Evolutionary conservation across 2,888 invertebrate species (phyloP).

Genomic region (Drosophila dives): DNA sequence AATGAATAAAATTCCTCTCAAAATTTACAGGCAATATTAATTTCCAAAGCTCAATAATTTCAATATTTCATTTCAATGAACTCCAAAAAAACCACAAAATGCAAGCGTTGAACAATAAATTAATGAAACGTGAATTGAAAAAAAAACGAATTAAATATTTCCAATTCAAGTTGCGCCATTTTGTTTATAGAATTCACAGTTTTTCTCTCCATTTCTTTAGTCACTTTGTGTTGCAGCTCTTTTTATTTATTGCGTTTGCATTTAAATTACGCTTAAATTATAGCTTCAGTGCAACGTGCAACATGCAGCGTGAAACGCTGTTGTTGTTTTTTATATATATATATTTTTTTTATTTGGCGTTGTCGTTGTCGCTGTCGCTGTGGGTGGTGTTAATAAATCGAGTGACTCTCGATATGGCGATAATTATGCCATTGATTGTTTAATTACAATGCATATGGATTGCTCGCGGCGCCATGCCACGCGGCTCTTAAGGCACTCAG

Average conservation of each 20-base stretch:
- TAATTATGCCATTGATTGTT: constrained; percentile 80
- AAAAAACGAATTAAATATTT: not conserved
- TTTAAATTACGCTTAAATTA: constrained; percentile 64
- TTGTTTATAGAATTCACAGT: not conserved
- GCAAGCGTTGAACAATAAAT: not conserved
- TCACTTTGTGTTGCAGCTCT: constrained; percentile 34
- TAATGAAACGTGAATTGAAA: not conserved
- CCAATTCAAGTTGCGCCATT: not conserved
- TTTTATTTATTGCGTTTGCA: constrained; percentile 34
- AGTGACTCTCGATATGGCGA: constrained; percentile 77
- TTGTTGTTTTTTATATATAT: not conserved
- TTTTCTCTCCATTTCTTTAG: constrained; percentile 1
- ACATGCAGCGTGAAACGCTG: not conserved
- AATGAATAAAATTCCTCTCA: not conserved
- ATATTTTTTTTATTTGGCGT: not conserved
- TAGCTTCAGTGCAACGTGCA: constrained; percentile 10
- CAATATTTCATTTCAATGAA: no score
- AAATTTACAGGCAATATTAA: not conserved
- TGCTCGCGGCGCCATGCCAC: not conserved
- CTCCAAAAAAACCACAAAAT: not conserved
- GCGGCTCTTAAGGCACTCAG: constrained; percentile 21
- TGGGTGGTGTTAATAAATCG: constrained; percentile 77
- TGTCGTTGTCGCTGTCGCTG: constrained; percentile 23
- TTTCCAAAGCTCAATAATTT: no score
- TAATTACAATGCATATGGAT: constrained; percentile 77